These are phyloP conservation scores for Cheirogaleus medius DNA, from an alignment of 2,113 vertebrate species.

Conservation along the genomic window DNA sequence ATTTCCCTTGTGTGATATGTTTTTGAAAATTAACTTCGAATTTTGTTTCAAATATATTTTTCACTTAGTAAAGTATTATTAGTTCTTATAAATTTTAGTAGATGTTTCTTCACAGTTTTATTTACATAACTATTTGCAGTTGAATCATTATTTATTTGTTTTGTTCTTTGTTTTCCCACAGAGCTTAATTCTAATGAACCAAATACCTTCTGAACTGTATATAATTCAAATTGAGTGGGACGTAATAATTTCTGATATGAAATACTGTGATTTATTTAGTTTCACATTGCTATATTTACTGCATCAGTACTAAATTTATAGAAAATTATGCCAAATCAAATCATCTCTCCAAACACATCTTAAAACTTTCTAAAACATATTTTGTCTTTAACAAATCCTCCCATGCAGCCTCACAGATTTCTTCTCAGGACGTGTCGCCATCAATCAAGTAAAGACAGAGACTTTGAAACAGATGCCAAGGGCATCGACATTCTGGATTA, in stretches of 20 bases:
- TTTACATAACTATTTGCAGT: background rate
- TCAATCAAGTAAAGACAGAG: background rate
- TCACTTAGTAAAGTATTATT: background rate
- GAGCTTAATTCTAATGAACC: slow-evolving; percentile 28
- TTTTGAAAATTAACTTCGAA: slow-evolving; percentile 31
- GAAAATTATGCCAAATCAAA: slow-evolving; percentile 21
- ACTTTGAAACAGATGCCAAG: background rate
- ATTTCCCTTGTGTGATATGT: background rate
- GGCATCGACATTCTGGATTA: background rate
- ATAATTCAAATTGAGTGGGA: slow-evolving; percentile 21
- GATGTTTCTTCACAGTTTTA: background rate
- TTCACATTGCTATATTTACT: slow-evolving; percentile 9
- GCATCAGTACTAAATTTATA: background rate
- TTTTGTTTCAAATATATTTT: slow-evolving; percentile 34
- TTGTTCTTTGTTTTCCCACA: slow-evolving; percentile 5
- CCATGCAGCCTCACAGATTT: background rate
- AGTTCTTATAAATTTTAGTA: background rate
- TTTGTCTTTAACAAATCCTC: slow-evolving; percentile 10
- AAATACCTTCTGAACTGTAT: background rate
- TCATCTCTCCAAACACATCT: background rate
- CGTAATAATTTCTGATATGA: background rate
- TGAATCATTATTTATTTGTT: background rate
- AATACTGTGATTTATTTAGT: slow-evolving; percentile 24
- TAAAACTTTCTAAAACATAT: background rate
- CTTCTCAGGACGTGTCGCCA: background rate